phyloP scores from a whole-genome alignment of 2,797 vertebrate genomes.

The Trichosurus vulpecula region DNA sequence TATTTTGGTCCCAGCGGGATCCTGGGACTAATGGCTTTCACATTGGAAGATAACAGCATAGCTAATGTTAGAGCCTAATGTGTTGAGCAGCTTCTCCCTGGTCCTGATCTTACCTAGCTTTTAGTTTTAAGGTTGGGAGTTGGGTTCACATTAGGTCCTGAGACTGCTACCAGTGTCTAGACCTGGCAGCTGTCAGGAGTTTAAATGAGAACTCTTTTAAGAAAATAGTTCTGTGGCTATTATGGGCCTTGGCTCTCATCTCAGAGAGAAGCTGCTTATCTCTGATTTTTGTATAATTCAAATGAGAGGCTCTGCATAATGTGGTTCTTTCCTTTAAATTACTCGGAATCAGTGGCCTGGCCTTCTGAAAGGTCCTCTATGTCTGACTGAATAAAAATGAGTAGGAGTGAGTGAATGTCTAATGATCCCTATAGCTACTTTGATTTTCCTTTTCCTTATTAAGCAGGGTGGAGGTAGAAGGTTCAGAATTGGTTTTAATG shows the following conservation, averaged over 20 bases:
- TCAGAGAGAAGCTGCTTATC: slow-evolving; percentile 45
- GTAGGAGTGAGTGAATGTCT: slow-evolving; percentile 52
- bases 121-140: background rate
- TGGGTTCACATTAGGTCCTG: slow-evolving; percentile 1
- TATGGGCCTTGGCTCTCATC: slow-evolving; percentile 36
- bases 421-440: slow-evolving; percentile 35
- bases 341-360: slow-evolving; percentile 42
- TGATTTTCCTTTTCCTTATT: slow-evolving; percentile 38
- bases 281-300: slow-evolving; percentile 62
- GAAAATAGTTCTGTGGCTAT: slow-evolving; percentile 40
- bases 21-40: slow-evolving; percentile 11
- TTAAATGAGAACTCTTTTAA: slow-evolving; percentile 45
- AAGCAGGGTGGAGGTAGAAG: slow-evolving; percentile 4
- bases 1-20: background rate
- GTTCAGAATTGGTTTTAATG: background rate
- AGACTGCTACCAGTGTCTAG: background rate
- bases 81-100: slow-evolving; percentile 9
- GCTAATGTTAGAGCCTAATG: background rate
- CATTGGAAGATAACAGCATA: background rate
- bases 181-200: slow-evolving; percentile 25
- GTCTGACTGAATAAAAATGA: slow-evolving; percentile 57
- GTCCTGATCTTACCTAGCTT: background rate
- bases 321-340: slow-evolving; percentile 49
- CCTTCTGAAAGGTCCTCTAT: slow-evolving; percentile 61
- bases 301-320: slow-evolving; percentile 58